phyloP scores from a whole-genome alignment of 2,888 invertebrate genomes.

The Chymomyza procnemis region DNA sequence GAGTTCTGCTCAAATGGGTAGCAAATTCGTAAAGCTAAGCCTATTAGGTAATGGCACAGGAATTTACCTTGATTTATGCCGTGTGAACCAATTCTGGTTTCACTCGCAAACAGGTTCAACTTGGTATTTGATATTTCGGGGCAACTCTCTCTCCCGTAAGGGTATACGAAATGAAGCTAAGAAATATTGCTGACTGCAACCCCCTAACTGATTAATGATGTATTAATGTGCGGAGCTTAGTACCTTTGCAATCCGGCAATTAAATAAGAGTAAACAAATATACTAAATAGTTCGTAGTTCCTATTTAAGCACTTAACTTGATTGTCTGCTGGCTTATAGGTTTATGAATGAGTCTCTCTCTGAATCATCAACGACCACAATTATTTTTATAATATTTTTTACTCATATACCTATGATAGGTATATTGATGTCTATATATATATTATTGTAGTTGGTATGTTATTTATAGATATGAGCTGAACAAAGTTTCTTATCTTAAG shows the following conservation, averaged over 20 bases:
- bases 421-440: slow-evolving; percentile 6
- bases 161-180: too few relatives aligned
- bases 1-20: too few relatives aligned
- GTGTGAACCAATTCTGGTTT: not conserved
- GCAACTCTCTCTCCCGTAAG: too few relatives aligned
- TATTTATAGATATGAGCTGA: slow-evolving; percentile 1
- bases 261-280: not conserved
- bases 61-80: too few relatives aligned
- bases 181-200: not conserved
- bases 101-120: not conserved
- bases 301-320: slow-evolving; percentile 16
- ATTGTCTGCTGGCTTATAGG: slow-evolving; percentile 27
- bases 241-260: slow-evolving; percentile 43
- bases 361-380: slow-evolving; percentile 34
- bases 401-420: not conserved
- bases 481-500: slow-evolving; percentile 54
- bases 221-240: slow-evolving; percentile 17
- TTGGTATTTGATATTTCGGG: too few relatives aligned
- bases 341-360: slow-evolving; percentile 57
- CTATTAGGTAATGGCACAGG: too few relatives aligned
- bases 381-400: slow-evolving; percentile 54
- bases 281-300: not conserved
- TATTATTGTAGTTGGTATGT: slow-evolving; percentile 17
- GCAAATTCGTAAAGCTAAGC: too few relatives aligned
- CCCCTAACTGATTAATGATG: not conserved